These are phyloP conservation scores for Anaspis maculata DNA, from an alignment of 2,888 invertebrate genomes.

Conservation along the genomic window DNA sequence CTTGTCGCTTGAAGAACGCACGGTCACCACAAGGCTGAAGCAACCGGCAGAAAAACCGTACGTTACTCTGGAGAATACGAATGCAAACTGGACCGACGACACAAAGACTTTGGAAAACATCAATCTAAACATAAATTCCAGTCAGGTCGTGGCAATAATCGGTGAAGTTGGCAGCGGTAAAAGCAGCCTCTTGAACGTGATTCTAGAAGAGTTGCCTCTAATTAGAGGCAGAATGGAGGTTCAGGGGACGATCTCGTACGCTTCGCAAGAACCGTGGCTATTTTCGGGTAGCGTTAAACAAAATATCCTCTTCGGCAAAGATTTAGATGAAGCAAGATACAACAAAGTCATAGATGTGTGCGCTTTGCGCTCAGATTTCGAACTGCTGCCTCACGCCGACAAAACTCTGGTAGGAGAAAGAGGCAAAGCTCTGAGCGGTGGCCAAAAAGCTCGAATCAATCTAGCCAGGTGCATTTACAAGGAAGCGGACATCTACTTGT, in stretches of 20 bases:
- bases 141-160: conserved; percentile 49
- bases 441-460: conserved; percentile 77
- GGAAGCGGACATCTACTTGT: conserved; percentile 67
- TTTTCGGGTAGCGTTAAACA: conserved; percentile 55
- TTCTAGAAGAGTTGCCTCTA: conserved; percentile 43
- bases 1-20: conserved; percentile 44
- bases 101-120: conserved; percentile 42
- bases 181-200: conserved; percentile 42
- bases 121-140: conserved; percentile 34
- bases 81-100: conserved; percentile 55
- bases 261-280: conserved; percentile 58
- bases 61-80: conserved; percentile 53
- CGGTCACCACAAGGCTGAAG: conserved; percentile 2
- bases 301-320: conserved; percentile 70
- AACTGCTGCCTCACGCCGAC: conserved; percentile 67
- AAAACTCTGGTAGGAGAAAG: conserved; percentile 72
- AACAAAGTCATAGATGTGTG: conserved; percentile 56
- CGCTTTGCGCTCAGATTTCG: conserved; percentile 60
- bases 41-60: conserved; percentile 34
- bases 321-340: conserved; percentile 50
- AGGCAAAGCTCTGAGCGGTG: conserved; percentile 73
- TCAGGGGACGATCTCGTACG: conserved; percentile 48
- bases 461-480: conserved; percentile 69
- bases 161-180: conserved; percentile 67
- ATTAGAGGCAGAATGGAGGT: conserved; percentile 41